Evolutionary conservation across 2,797 vertebrate species (phyloP).

Genomic region (Gadopsis marmoratus): DNA sequence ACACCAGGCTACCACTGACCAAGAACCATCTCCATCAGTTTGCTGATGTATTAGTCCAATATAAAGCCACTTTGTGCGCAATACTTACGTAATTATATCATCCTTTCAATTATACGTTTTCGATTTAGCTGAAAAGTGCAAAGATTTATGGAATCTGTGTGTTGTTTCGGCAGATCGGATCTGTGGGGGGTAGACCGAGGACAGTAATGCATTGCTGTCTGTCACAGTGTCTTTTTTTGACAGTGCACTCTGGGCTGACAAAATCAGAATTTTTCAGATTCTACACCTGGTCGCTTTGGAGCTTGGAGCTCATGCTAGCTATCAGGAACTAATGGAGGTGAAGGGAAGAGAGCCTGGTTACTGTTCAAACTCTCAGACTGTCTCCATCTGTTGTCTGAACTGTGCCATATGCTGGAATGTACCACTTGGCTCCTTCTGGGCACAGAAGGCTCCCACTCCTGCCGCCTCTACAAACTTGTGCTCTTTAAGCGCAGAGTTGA

Average conservation of each 20-base stretch:
- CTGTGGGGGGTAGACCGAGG: neutral
- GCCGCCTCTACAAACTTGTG: conserved; percentile 2
- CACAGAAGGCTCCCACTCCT: conserved; percentile 45
- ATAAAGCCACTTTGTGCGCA: neutral
- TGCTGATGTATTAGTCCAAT: neutral
- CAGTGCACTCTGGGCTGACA: neutral
- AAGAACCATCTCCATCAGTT: neutral
- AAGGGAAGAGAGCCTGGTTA: conserved; percentile 50
- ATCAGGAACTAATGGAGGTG: conserved; percentile 36
- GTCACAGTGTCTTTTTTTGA: neutral
- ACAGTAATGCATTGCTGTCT: neutral
- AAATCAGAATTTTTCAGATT: neutral
- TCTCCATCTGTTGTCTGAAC: conserved; percentile 77
- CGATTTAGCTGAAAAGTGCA: no score
- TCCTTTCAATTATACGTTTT: no score
- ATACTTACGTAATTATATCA: neutral
- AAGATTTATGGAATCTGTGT: neutral
- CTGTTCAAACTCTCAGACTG: conserved; percentile 58
- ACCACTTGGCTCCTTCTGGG: conserved; percentile 61
- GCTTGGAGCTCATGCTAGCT: conserved; percentile 26
- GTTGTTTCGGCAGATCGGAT: neutral
- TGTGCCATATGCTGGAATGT: conserved; percentile 77
- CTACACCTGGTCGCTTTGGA: neutral
- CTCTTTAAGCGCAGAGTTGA: conserved; percentile 55
- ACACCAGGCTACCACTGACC: neutral